Base-by-base conservation (phyloP, 2,888 invertebrate species). In the Epinotia ramella region DNA sequence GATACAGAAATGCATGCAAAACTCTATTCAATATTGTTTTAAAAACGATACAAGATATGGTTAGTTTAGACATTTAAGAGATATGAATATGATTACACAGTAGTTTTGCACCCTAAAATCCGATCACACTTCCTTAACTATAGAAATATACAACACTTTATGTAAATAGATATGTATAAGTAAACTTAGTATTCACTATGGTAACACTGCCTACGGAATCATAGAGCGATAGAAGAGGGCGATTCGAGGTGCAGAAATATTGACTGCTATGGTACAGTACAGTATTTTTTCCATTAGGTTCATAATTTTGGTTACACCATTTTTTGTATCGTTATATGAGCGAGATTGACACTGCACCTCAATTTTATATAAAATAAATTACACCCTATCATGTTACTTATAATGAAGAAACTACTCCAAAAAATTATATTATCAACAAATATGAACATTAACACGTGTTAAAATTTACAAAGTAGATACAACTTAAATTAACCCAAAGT, bases 391-490 rank as follows among this genome's bases (percentile, higher is more conserved):
- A 66, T 65, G 49, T 66, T 67, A 67, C 67, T 56, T 67, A 62
- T 44, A 16, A 66, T 75, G 60, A 64, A 57, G 84, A 83, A 84
- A 80, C 80, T 79, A 82, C 67, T 66, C 20, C 59, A 80, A 77
- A 68, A 79, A 80, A 81, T 78, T 83, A 84, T 84, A 83, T 79
- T 82, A 90, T 85, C 86, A 91, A 90, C 88, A 86, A 84, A 87
- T 86, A 78, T 79, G 84, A 87, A 88, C 83, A 86, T 86, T 90
- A 90, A 92, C 91, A 81, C 81, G 86, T 84, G 84, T 91, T 93
- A 93, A 89, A 92, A 91, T 92, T 90, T 92, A 93, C 89, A 92
- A 86, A 80, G n/a, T n/a, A 87, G 90, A n/a, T 93, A 93, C 89
- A 91, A 90, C 88, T 89, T 86, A 89, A 89, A 79, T 84, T 82